Evolutionary conservation across 2,797 vertebrate species (phyloP).

Genomic region (Ibycter americanus): DNA sequence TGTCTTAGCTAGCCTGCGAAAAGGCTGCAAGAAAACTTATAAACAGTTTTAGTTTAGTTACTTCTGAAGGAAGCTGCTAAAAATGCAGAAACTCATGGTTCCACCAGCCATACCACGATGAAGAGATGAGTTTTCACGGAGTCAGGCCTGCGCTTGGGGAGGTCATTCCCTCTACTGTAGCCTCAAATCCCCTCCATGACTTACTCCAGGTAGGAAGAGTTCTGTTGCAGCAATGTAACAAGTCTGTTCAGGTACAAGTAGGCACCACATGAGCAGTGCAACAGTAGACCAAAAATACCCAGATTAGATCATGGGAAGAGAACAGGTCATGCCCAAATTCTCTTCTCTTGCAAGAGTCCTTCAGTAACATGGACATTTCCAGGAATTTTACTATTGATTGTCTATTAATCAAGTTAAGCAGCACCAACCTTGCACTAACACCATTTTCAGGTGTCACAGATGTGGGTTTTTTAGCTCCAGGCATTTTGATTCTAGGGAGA

Average conservation of each 20-base stretch:
- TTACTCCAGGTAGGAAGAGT: not conserved
- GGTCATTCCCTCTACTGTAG: not conserved
- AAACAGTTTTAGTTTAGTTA: not conserved
- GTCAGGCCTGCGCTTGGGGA: not conserved
- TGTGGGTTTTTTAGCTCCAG: not conserved
- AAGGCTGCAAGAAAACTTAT: not conserved
- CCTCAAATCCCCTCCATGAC: not conserved
- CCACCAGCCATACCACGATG: not conserved
- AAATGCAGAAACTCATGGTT: not conserved
- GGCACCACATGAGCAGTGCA: not conserved
- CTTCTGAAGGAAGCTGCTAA: not conserved
- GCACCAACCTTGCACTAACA: not conserved
- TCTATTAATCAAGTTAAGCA: not conserved
- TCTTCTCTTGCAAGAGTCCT: not conserved
- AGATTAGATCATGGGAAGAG: not conserved
- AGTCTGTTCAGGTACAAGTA: fast-evolving
- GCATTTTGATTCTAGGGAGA: not conserved
- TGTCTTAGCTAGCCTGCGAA: not conserved
- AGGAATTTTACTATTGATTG: not conserved
- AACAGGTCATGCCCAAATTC: not conserved
- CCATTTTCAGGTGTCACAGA: not conserved
- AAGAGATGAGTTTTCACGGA: not conserved
- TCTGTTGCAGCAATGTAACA: not conserved
- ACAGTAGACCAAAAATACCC: not conserved
- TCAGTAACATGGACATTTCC: not conserved